phyloP scores from a whole-genome alignment of 2,888 invertebrate species.

The Agonum fuliginosum region DNA sequence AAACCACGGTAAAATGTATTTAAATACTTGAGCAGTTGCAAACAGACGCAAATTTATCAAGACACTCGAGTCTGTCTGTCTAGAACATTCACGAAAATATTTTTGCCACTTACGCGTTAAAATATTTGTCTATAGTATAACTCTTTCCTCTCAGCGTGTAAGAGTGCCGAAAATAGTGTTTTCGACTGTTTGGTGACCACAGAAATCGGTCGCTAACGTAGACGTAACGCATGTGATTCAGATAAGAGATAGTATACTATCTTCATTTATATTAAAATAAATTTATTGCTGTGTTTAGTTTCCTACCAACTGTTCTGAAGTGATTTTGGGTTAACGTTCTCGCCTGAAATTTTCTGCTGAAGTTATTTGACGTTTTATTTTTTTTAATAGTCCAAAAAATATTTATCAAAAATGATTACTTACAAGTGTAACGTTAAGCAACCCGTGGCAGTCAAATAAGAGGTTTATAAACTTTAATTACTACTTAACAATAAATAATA shows the following conservation, averaged over 20 bases:
- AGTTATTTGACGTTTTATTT: not conserved
- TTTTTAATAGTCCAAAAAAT: not conserved
- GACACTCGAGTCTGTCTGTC: not conserved
- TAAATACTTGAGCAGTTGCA: conserved; percentile 47
- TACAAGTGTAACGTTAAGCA: conserved; percentile 53
- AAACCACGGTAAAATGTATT: conserved; percentile 10
- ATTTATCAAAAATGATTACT: conserved; percentile 44
- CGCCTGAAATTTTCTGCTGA: not conserved
- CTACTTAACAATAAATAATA: not conserved
- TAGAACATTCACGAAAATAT: not conserved
- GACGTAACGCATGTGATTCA: conserved; percentile 46
- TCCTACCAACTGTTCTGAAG: not conserved
- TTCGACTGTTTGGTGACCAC: conserved; percentile 24
- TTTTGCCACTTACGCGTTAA: not conserved
- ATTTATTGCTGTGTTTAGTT: not conserved
- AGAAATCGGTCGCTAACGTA: conserved; percentile 42
- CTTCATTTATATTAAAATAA: not conserved
- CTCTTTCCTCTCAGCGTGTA: not conserved
- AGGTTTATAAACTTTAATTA: conserved; percentile 5
- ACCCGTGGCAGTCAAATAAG: conserved; percentile 46
- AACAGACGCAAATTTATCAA: conserved; percentile 35
- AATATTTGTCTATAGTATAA: not conserved
- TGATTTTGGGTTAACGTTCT: not conserved
- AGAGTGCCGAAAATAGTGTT: not conserved
- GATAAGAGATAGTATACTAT: conserved; percentile 44